Evolutionary conservation across 2,888 invertebrate genomes (phyloP).

Genomic region (Sepioteuthis lessoniana): DNA sequence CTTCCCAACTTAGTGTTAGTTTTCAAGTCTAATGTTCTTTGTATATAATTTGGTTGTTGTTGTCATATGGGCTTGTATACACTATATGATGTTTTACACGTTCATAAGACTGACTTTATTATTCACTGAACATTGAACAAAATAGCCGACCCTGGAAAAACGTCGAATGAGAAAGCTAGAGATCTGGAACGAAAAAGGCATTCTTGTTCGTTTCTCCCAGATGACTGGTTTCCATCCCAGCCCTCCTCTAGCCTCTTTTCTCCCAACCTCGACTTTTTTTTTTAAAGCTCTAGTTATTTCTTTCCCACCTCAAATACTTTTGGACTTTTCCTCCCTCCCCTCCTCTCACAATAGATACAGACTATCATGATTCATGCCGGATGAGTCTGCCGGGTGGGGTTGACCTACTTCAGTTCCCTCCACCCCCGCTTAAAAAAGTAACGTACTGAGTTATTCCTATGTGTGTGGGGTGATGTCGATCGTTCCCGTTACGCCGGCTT

Average conservation of each 20-base stretch:
- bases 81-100: no score
- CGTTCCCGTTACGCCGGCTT: neutral
- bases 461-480: no score
- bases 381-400: slow-evolving; percentile 33
- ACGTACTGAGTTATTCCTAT: no score
- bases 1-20: no score
- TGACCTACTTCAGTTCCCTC: neutral
- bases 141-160: no score
- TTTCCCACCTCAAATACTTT: neutral
- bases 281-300: neutral
- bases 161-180: neutral
- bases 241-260: neutral
- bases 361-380: neutral
- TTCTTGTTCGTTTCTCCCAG: neutral
- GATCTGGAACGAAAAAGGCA: neutral
- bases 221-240: neutral
- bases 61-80: no score
- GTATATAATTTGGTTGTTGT: no score
- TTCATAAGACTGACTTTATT: no score
- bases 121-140: no score
- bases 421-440: neutral
- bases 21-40: no score
- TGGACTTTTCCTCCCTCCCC: neutral
- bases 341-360: neutral
- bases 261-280: neutral